These are phyloP conservation scores for Acanthosepion esculentum DNA, from an alignment of 2,888 invertebrate genomes.

Conservation along the genomic window DNA sequence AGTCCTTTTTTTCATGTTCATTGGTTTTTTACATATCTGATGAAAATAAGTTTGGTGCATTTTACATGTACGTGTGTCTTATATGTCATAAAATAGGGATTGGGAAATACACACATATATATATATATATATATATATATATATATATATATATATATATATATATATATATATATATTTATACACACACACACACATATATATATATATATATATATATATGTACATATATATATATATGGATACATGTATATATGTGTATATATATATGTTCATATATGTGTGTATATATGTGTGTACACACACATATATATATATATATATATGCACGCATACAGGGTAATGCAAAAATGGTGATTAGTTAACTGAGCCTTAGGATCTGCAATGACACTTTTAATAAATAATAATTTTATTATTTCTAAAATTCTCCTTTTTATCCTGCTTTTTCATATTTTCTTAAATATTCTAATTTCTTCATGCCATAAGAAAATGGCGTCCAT, in stretches of 20 bases:
- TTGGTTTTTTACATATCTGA: not conserved
- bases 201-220: not conserved
- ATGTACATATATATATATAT: not conserved
- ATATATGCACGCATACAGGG: not conserved
- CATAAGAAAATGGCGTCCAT: too few species aligned
- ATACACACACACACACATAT: not conserved
- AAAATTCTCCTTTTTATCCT: too few species aligned
- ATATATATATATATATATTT: not conserved
- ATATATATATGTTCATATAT: not conserved
- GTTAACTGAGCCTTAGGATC: too few species aligned
- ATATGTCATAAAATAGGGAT: not conserved
- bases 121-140: not conserved
- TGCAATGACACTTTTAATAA: too few species aligned
- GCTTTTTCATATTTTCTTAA: too few species aligned
- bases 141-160: not conserved
- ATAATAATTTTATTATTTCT: too few species aligned
- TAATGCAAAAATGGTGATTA: too few species aligned
- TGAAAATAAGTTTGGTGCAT: constrained; percentile 15
- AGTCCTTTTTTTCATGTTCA: not conserved
- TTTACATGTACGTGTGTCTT: not conserved
- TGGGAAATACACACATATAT: not conserved
- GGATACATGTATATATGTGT: not conserved
- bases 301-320: not conserved
- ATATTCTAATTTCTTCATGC: too few species aligned
- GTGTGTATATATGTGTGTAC: not conserved